Base-by-base conservation (phyloP, 2,888 invertebrate genomes). In the Lasioglossum villosulum region DNA sequence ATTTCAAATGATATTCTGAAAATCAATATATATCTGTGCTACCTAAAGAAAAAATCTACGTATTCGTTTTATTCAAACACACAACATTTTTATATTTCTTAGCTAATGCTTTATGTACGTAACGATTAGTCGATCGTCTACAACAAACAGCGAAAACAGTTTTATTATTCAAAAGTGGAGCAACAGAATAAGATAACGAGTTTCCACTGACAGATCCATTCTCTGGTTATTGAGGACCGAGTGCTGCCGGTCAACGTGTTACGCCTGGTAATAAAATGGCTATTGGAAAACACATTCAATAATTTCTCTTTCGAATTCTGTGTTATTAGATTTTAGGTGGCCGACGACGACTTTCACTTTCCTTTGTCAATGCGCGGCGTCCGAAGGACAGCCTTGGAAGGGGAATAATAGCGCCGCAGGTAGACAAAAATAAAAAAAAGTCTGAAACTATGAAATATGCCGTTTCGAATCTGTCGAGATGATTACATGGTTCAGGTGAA, bases 311-410 rank as follows among this genome's bases (percentile, higher is more conserved):
- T 75, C 27, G 59, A 63, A 59, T 63, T 75, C 30, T n/a, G 39
- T 59, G 19, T 59, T 59, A 59, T 34, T 42, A 39, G 23, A 75
- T 42, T 59, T 59, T 42, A 42, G 23, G 42, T 30, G 39, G 39
- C 75, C n/a, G n/a, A 30, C n/a, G 30, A 59, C 27, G 16, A 42
- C 59, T 59, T 75, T 75, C 75, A 59, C 75, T 59, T 75, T 59
- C 68, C 37, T 68, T 37, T 37, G 68, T 66, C 37, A n/a, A 23
- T n/a, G 37, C 30, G 72, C 34, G 45, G 1, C 34, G n/a, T 8
- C 45, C 52, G 52, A 74, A 56, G 52, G 74, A 56, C 52, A 37
- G 12, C 37, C 74, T 52, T 37, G 39, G 23, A n/a, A 37, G 68
- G 4, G 4, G 34, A n/a, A n/a, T 12, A n/a, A 4, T 10, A 12